A percentile compares a stretch with the other conserved stretches of the same genome.
Conservation (phyloP, 2,888 invertebrate species). For the Scaptomyza caliginosa region DNA sequence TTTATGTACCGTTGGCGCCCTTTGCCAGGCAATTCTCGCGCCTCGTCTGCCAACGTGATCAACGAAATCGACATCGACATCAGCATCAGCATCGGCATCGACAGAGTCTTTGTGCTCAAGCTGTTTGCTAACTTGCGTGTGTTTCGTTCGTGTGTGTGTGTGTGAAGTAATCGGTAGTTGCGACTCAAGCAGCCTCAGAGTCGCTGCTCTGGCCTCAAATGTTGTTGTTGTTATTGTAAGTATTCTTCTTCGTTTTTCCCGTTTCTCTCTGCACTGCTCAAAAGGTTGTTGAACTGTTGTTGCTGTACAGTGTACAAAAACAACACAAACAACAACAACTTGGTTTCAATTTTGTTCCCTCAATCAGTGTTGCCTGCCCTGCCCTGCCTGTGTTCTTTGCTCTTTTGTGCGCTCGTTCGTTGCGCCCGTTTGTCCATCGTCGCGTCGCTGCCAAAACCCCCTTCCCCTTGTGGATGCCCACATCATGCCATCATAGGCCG, state of each 20-base stretch:
- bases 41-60: constrained; percentile 47
- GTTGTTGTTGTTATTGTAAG: constrained; percentile 44
- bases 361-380: too few species aligned
- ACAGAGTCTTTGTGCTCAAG: constrained; percentile 26
- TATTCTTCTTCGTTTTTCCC: constrained; percentile 36
- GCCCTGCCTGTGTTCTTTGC: constrained; percentile 59
- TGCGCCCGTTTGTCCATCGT: constrained; percentile 18
- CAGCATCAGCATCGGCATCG: constrained; percentile 39
- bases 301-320: constrained; percentile 22
- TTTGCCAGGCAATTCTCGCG: constrained; percentile 69
- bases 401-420: constrained; percentile 58
- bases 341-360: constrained; percentile 68
- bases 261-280: constrained; percentile 14
- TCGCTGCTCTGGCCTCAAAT: constrained; percentile 57
- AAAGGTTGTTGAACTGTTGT: constrained; percentile 75
- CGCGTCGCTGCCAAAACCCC: neutral
- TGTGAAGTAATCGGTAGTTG: constrained; percentile 75
- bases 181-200: constrained; percentile 48
- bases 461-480: too few species aligned
- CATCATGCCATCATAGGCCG: constrained; percentile 4
- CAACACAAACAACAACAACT: constrained; percentile 34
- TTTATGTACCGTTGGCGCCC: constrained; percentile 71
- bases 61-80: constrained; percentile 62
- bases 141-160: constrained; percentile 16
- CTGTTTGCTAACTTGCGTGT: constrained; percentile 47